A percentile compares a stretch with the other conserved stretches of the same genome.
phyloP scores from a whole-genome alignment of 2,797 vertebrate species.

The Sebastiscus albofasciatus region DNA sequence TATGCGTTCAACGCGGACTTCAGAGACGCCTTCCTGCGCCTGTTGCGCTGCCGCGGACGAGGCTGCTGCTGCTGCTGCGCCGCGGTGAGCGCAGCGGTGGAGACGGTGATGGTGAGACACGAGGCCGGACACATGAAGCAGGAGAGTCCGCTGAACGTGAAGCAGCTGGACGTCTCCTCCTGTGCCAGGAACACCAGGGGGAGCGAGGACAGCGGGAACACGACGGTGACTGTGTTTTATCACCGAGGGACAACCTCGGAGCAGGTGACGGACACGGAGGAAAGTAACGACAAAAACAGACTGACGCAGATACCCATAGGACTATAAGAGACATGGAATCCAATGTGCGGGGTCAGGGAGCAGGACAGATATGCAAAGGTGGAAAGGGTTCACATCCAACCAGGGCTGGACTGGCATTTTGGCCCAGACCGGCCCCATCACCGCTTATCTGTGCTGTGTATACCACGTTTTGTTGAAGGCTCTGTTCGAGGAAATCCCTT shows the following conservation, averaged over 20 bases:
- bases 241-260: slow-evolving; percentile 34
- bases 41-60: slow-evolving; percentile 65
- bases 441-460: no score
- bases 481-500: no score
- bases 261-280: slow-evolving; percentile 53
- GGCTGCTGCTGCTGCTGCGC: slow-evolving; percentile 58
- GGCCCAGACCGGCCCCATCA: no score
- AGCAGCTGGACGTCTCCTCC: slow-evolving; percentile 36
- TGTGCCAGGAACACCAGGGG: slow-evolving; percentile 38
- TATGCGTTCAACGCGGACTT: slow-evolving; percentile 82
- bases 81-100: slow-evolving; percentile 53
- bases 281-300: slow-evolving; percentile 35
- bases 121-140: slow-evolving; percentile 37
- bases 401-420: no score
- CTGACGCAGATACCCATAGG: slow-evolving; percentile 57
- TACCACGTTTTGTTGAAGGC: no score
- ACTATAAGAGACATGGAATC: neutral
- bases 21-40: slow-evolving; percentile 76
- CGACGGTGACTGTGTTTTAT: slow-evolving; percentile 58
- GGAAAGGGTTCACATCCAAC: neutral
- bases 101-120: slow-evolving; percentile 60
- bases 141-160: slow-evolving; percentile 43
- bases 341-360: neutral
- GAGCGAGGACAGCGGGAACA: slow-evolving; percentile 70
- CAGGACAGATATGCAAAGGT: neutral